Percentiles rank a stretch among this genome's conserved stretches.
These are phyloP conservation scores for Entelurus aequoreus DNA, from an alignment of 2,113 vertebrate species.

Conservation along the genomic window DNA sequence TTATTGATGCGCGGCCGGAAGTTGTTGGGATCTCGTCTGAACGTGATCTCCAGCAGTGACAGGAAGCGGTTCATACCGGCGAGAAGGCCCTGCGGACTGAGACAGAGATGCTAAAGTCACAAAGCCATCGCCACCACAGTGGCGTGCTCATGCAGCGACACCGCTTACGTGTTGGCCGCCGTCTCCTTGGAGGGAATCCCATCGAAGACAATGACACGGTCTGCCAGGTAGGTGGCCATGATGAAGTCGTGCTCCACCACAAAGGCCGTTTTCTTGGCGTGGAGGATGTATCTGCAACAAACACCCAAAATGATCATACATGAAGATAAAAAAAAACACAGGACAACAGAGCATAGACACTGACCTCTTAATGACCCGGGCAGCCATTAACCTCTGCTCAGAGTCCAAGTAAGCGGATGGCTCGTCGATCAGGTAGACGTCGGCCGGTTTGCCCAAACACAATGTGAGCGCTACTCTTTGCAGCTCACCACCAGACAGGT, in stretches of 20 bases:
- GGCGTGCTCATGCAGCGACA: neutral
- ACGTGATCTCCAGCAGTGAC: constrained; percentile 94
- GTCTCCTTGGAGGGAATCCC: constrained; percentile 88
- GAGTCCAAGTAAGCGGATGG: constrained; percentile 97
- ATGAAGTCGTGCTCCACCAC: constrained; percentile 99
- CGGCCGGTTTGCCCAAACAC: constrained; percentile 93
- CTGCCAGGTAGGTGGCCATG: constrained; percentile 97
- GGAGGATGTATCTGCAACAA: constrained; percentile 87
- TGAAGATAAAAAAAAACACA: no score
- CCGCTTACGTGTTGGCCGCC: constrained; percentile 84
- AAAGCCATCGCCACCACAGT: neutral
- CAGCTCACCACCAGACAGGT: constrained; percentile 96
- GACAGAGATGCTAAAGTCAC: neutral
- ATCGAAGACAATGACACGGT: constrained; percentile 97
- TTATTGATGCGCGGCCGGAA: constrained; percentile 98
- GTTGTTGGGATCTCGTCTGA: constrained; percentile 98
- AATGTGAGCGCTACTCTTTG: constrained; percentile 95
- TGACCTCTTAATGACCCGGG: constrained; percentile 94
- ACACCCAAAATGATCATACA: neutral
- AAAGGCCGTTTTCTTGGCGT: constrained; percentile 97
- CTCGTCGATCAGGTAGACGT: constrained; percentile 87
- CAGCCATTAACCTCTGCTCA: constrained; percentile 95
- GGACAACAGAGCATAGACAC: neutral
- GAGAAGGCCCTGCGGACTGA: constrained; percentile 89
- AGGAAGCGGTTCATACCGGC: constrained; percentile 98